These are phyloP conservation scores for Allophyes oxyacanthae DNA, from an alignment of 2,888 invertebrate species.

Conservation along the genomic window DNA sequence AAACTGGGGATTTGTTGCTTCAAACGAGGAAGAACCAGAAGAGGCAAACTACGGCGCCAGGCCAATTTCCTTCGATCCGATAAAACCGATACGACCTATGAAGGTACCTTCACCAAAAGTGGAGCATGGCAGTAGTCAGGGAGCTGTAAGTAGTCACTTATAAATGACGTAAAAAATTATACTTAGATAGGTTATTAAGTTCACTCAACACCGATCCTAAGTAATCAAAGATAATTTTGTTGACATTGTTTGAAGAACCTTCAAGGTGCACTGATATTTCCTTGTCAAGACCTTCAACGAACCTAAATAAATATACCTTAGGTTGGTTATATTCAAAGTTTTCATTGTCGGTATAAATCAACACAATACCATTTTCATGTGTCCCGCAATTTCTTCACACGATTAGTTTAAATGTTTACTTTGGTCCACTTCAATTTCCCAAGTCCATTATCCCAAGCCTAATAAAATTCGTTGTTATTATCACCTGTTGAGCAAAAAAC, in stretches of 20 bases:
- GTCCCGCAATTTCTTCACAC: not conserved
- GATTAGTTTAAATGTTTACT: no score
- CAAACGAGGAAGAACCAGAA: slow-evolving; percentile 53
- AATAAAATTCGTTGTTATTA: slow-evolving; percentile 27
- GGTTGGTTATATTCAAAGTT: slow-evolving; percentile 4
- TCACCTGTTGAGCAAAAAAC: slow-evolving; percentile 26
- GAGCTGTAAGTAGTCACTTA: slow-evolving; percentile 52
- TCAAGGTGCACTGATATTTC: slow-evolving; percentile 8
- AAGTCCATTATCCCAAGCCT: not conserved
- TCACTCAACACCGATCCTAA: slow-evolving; percentile 6
- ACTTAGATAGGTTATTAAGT: slow-evolving; percentile 7
- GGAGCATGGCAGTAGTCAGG: slow-evolving; percentile 61
- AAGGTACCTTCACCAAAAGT: slow-evolving; percentile 61
- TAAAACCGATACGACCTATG: slow-evolving; percentile 54
- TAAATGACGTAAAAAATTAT: slow-evolving; percentile 7
- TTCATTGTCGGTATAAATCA: not conserved
- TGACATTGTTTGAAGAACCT: slow-evolving; percentile 4
- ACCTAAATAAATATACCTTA: slow-evolving; percentile 11
- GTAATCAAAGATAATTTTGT: slow-evolving; percentile 27
- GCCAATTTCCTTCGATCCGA: slow-evolving; percentile 74
- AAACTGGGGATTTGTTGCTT: slow-evolving; percentile 72
- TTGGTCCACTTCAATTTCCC: no score
- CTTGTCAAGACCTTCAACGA: slow-evolving; percentile 18
- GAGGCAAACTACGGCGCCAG: slow-evolving; percentile 68
- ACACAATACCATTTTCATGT: not conserved